Percentiles rank a stretch among this genome's conserved stretches.
These are phyloP conservation scores for Cantharis flavilabris DNA, from an alignment of 2,888 invertebrate genomes.

Conservation along the genomic window DNA sequence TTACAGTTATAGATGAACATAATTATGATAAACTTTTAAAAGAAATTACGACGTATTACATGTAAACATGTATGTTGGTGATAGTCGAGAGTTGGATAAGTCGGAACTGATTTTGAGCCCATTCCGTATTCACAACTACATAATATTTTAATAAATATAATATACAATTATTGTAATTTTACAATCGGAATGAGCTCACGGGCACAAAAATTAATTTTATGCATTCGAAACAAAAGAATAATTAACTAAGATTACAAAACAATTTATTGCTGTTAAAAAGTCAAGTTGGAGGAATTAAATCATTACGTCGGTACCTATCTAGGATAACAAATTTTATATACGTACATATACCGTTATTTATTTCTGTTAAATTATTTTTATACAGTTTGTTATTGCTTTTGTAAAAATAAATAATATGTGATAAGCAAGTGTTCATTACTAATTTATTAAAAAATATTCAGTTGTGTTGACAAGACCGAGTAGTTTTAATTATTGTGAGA, in stretches of 20 bases:
- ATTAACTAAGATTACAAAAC: not conserved
- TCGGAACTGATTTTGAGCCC: not conserved
- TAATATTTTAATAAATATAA: not conserved
- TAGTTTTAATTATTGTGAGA: not conserved
- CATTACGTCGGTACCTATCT: not conserved
- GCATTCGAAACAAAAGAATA: not conserved
- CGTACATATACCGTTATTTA: not conserved
- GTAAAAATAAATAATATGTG: not conserved
- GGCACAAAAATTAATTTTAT: not conserved
- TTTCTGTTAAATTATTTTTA: not conserved
- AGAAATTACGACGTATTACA: slow-evolving; percentile 82
- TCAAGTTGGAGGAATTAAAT: not conserved
- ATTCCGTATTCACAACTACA: not conserved
- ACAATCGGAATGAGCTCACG: not conserved
- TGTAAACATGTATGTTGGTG: slow-evolving; percentile 59
- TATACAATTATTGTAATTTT: not conserved
- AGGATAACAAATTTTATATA: not conserved
- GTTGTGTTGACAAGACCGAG: not conserved
- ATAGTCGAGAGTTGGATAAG: not conserved
- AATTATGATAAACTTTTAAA: slow-evolving; percentile 74
- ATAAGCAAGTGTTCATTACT: no score
- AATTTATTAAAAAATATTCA: not conserved
- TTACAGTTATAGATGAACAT: slow-evolving; percentile 84
- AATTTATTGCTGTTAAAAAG: not conserved
- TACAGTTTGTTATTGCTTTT: not conserved